Base-by-base conservation (phyloP, 2,797 vertebrate species). In the Hylomyscus alleni region DNA sequence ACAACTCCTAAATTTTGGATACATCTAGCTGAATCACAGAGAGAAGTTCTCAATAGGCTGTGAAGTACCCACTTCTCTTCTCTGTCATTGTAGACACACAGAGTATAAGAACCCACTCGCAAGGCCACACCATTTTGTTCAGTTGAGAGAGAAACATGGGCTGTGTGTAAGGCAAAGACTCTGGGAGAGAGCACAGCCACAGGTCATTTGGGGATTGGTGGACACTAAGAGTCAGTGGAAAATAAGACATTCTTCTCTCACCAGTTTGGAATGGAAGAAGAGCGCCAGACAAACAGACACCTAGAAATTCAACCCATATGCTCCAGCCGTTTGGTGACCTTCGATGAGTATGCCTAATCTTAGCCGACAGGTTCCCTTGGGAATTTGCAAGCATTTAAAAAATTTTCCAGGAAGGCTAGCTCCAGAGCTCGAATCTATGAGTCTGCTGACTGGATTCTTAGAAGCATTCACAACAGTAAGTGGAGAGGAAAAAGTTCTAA, bases 351-450 rank as follows among this genome's bases (percentile, higher is more conserved):
- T 31, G 58, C 40, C 34, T 95, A 92, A 95, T 94, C 82, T 91
- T 92, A 96, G 87, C 29, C 44, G 24, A 47, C 95, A 92, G 76
- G 90, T 65, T 89, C 72, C 75, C 76, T 85, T 40, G 26, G 52
- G 75, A 75, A 86, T 95, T 92, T 91, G 24, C 47, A 93, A 93
- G 54, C 91, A 40, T 89, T 89, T 96, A 95, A 93, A 89, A 77
- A 86, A 91, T 92, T 95, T 84, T 40, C 65, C 54, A 88, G 62
- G 75, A 96, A 94, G 84, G 81, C 85, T 86, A 47, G 3, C 58
- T 89, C 65, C 47, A 77, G 87, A 67, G 88, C 34, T 47, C 85
- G 26, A 65, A 94, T 81, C 72, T 90, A 13, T 80, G 44, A 83
- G 13, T 89, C 44, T 91, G 34, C 8, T 17, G 11, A 60, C 20